phyloP scores from a whole-genome alignment of 2,888 invertebrate genomes.

The Macroteleia sp. region DNA sequence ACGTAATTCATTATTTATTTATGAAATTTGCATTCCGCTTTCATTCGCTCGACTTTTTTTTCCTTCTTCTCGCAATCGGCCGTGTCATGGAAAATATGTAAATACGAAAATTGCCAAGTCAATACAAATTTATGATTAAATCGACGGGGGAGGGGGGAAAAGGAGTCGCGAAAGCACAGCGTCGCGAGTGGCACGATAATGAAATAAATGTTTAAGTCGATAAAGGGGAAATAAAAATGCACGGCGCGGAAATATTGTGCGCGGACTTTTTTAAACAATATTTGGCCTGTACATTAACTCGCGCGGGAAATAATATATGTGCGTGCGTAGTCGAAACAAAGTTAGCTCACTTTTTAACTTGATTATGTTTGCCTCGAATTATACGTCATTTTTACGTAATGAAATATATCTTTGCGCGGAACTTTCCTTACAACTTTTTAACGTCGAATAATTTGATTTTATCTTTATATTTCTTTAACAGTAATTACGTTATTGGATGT shows the following conservation, averaged over 20 bases:
- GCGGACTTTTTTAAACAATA: constrained; percentile 10
- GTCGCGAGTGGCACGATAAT: not conserved
- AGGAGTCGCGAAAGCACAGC: not conserved
- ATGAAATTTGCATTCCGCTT: constrained; percentile 17
- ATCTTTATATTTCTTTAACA: constrained; percentile 55
- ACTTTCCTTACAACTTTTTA: constrained; percentile 53
- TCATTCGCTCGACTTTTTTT: not conserved
- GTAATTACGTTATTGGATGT: constrained; percentile 50
- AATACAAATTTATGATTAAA: constrained; percentile 34
- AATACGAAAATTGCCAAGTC: constrained; percentile 32
- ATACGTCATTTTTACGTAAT: constrained; percentile 56
- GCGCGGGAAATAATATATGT: constrained; percentile 33
- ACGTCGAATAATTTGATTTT: constrained; percentile 53
- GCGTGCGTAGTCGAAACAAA: constrained; percentile 27
- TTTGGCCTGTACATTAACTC: constrained; percentile 31
- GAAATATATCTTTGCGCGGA: constrained; percentile 48
- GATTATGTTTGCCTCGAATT: constrained; percentile 50
- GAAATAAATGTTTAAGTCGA: constrained; percentile 29
- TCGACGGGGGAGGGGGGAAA: constrained; percentile 1
- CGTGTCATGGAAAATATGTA: constrained; percentile 19
- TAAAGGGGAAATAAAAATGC: not conserved
- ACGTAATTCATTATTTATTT: constrained; percentile 21
- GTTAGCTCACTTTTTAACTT: constrained; percentile 50
- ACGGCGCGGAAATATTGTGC: not conserved
- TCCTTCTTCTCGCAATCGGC: constrained; percentile 7